Evolutionary conservation across 1,140 invertebrate species (phyloP).

Genomic region (Sesamia nonagrioides): DNA sequence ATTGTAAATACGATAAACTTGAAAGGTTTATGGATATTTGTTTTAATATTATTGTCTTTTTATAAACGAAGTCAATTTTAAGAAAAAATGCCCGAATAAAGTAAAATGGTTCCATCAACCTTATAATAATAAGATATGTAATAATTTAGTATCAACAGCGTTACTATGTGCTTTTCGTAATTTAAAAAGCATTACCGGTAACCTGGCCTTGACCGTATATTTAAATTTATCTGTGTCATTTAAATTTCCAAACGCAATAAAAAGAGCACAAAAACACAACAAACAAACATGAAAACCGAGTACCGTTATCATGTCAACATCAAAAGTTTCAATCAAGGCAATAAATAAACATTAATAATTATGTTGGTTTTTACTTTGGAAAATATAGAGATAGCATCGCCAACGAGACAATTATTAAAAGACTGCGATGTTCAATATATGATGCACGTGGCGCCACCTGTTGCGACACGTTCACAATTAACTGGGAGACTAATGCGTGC

Average conservation of each 20-base stretch:
- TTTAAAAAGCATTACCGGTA: too few species aligned
- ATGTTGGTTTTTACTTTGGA: background rate
- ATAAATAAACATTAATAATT: background rate
- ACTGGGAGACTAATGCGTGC: background rate
- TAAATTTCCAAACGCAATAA: too few species aligned
- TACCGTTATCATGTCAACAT: background rate
- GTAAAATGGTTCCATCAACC: too few species aligned
- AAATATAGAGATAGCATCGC: conserved; percentile 15
- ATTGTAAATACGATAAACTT: background rate
- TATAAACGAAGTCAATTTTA: too few species aligned
- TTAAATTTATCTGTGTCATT: too few species aligned
- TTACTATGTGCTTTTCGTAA: too few species aligned
- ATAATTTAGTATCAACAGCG: too few species aligned
- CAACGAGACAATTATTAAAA: background rate
- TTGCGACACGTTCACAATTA: background rate
- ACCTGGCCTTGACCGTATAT: too few species aligned
- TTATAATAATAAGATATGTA: too few species aligned
- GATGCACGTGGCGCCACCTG: conserved; percentile 22
- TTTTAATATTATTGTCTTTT: background rate
- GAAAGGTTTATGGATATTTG: background rate
- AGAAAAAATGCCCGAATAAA: too few species aligned
- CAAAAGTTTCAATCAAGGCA: background rate
- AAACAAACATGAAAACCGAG: too few species aligned
- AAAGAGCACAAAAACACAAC: too few species aligned
- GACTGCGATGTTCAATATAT: background rate